Evolutionary conservation across 2,797 vertebrate species (phyloP).

Genomic region (Urocyon cinereoargenteus): DNA sequence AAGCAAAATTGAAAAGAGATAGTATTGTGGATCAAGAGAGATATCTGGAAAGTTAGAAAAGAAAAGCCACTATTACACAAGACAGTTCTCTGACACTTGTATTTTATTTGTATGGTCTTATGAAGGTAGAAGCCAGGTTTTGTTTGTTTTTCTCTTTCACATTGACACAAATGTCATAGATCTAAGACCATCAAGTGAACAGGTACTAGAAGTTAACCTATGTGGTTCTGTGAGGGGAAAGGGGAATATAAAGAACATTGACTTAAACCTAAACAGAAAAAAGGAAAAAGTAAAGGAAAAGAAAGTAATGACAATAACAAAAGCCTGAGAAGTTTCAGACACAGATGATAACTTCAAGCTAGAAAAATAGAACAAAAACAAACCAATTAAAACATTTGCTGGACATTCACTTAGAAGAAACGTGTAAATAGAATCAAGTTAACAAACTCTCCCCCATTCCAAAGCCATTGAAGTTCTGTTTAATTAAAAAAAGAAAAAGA

Average conservation of each 20-base stretch:
- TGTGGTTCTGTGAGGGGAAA: background rate
- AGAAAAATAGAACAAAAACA: background rate
- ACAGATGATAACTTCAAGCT: background rate
- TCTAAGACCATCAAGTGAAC: background rate
- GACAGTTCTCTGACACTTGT: background rate
- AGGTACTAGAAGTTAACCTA: background rate
- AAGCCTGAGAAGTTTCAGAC: background rate
- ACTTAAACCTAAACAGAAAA: background rate
- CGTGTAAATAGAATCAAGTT: background rate
- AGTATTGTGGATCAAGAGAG: background rate
- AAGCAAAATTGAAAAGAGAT: background rate
- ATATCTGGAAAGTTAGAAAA: background rate
- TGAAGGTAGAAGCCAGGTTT: background rate
- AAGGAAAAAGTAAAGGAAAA: background rate
- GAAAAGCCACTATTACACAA: background rate
- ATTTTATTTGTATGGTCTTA: background rate
- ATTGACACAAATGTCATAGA: background rate
- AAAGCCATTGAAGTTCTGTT: background rate
- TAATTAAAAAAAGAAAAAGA: no score
- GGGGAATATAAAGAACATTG: background rate
- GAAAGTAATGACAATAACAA: background rate
- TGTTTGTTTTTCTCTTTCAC: background rate
- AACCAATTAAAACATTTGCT: background rate
- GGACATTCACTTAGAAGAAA: background rate
- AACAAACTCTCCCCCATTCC: background rate